Evolutionary conservation across 2,888 invertebrate genomes (phyloP).

Genomic region (Drosophila koepferae): DNA sequence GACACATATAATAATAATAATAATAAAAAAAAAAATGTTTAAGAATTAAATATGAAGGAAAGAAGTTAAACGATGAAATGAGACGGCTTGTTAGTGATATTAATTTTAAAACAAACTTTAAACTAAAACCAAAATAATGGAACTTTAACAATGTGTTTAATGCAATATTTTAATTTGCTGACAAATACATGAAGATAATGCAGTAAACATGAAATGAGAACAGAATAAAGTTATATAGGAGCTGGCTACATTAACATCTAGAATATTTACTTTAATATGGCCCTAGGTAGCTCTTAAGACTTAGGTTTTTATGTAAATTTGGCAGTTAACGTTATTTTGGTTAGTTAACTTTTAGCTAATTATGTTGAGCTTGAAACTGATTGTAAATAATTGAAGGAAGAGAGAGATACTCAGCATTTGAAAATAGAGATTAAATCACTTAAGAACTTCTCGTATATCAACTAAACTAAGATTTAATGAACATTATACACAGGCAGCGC

Average conservation of each 20-base stretch:
- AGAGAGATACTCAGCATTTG: slow-evolving; percentile 21
- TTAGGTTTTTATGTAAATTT: slow-evolving; percentile 17
- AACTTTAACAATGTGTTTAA: slow-evolving; percentile 22
- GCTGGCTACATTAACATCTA: slow-evolving; percentile 7
- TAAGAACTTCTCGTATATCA: slow-evolving; percentile 41
- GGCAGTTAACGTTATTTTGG: slow-evolving; percentile 14
- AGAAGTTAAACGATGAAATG: slow-evolving; percentile 18
- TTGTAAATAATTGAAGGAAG: slow-evolving; percentile 42
- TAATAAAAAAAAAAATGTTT: slow-evolving; percentile 6
- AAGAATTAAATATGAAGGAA: slow-evolving; percentile 5
- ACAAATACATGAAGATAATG: neutral
- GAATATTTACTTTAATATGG: slow-evolving; percentile 30
- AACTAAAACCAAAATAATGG: slow-evolving; percentile 7
- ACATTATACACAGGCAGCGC: slow-evolving; percentile 34
- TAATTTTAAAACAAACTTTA: slow-evolving; percentile 79
- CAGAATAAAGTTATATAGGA: neutral
- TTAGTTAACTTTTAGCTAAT: slow-evolving; percentile 26
- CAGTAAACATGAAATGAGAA: neutral
- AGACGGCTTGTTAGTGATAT: slow-evolving; percentile 85
- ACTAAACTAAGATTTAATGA: slow-evolving; percentile 34
- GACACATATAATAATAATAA: slow-evolving; percentile 7
- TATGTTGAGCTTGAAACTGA: slow-evolving; percentile 35
- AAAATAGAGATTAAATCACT: slow-evolving; percentile 26
- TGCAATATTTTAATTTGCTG: slow-evolving; percentile 20
- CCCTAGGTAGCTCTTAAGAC: slow-evolving; percentile 8